Percentiles rank a stretch among this genome's conserved stretches.
Evolutionary conservation across 2,888 invertebrate species (phyloP).

Genomic region (Cacoxenus indagator): DNA sequence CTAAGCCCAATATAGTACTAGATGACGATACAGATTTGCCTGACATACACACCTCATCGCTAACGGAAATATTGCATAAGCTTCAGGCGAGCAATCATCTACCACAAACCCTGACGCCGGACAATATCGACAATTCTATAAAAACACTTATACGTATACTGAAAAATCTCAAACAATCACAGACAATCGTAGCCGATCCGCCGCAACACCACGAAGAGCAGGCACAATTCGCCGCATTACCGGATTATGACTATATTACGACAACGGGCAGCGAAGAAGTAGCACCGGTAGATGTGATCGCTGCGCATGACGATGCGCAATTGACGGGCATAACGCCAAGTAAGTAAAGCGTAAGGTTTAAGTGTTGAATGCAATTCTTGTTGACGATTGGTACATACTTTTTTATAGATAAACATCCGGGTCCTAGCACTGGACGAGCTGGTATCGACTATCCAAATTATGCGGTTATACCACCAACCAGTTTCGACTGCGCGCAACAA

Average conservation of each 20-base stretch:
- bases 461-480: constrained; percentile 81
- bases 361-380: too few relatives aligned
- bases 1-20: constrained; percentile 26
- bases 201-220: constrained; percentile 64
- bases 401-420: constrained; percentile 71
- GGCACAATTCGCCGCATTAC: constrained; percentile 21
- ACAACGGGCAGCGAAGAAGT: constrained; percentile 54
- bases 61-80: constrained; percentile 78
- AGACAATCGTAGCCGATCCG: constrained; percentile 66
- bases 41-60: constrained; percentile 68
- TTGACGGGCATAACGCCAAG: constrained; percentile 51
- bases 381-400: not conserved
- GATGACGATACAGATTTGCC: constrained; percentile 57
- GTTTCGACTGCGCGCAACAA: constrained; percentile 86
- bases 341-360: constrained; percentile 35
- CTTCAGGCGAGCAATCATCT: constrained; percentile 82
- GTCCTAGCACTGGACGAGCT: constrained; percentile 73
- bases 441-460: constrained; percentile 87
- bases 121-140: constrained; percentile 85
- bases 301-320: constrained; percentile 35
- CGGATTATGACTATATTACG: constrained; percentile 63
- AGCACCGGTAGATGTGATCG: constrained; percentile 28
- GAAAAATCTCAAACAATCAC: constrained; percentile 75
- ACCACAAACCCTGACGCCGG: constrained; percentile 81
- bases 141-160: constrained; percentile 82